phyloP scores from a whole-genome alignment of 2,888 invertebrate genomes.

The Plusia festucae region DNA sequence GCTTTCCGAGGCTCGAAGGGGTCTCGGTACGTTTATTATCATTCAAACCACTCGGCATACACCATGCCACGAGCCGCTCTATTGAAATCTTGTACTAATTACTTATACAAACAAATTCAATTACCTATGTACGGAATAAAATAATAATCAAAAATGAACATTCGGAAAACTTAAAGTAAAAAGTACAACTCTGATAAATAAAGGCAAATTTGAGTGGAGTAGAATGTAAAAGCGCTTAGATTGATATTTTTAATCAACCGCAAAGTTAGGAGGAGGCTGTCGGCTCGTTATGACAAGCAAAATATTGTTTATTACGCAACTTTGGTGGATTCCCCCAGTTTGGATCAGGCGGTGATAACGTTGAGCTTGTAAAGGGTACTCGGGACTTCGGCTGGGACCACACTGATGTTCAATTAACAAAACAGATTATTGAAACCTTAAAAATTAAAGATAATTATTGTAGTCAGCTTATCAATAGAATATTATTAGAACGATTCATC shows the following conservation, averaged over 20 bases:
- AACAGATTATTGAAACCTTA: background rate
- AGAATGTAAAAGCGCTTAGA: slow-evolving; percentile 59
- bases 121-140: too few species aligned
- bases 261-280: slow-evolving; percentile 64
- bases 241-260: slow-evolving; percentile 78
- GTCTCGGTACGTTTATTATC: too few species aligned
- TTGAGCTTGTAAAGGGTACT: slow-evolving; percentile 53
- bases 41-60: too few species aligned
- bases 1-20: too few species aligned
- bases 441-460: background rate
- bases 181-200: slow-evolving; percentile 47
- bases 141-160: slow-evolving; percentile 20
- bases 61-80: too few species aligned
- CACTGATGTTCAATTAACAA: slow-evolving; percentile 27
- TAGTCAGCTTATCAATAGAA: too few species aligned
- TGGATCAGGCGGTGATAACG: slow-evolving; percentile 57
- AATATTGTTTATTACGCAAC: slow-evolving; percentile 72
- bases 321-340: slow-evolving; percentile 57
- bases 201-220: slow-evolving; percentile 38
- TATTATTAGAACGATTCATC: too few species aligned
- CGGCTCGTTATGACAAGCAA: slow-evolving; percentile 68
- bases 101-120: too few species aligned
- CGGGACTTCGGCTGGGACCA: slow-evolving; percentile 37
- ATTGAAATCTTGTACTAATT: too few species aligned
- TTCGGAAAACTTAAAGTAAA: slow-evolving; percentile 21